A percentile compares a stretch with the other conserved stretches of the same genome.
Conservation (phyloP, 2,888 invertebrate genomes). For the Priocnemis perturbator region DNA sequence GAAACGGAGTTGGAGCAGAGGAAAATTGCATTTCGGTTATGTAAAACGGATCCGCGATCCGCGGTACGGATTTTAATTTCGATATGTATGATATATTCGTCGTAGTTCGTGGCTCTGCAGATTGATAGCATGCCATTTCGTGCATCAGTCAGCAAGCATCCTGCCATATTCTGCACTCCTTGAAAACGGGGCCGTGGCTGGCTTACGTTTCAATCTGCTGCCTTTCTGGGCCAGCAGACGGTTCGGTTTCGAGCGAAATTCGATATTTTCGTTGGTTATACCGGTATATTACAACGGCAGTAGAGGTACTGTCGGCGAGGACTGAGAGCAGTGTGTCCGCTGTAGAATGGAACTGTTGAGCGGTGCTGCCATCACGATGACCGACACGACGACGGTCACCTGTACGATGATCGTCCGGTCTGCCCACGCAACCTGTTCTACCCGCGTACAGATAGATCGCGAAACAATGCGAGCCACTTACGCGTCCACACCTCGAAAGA, state of each 20-base stretch:
- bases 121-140: no score
- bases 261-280: slow-evolving; percentile 44
- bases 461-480: slow-evolving; percentile 2
- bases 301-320: neutral
- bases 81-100: no score
- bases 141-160: slow-evolving; percentile 27
- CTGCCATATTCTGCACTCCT: slow-evolving; percentile 35
- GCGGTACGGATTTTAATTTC: no score
- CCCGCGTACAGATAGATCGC: slow-evolving; percentile 18
- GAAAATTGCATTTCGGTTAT: no score
- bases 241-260: slow-evolving; percentile 32
- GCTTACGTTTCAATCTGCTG: slow-evolving; percentile 54
- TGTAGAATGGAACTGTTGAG: slow-evolving; percentile 23
- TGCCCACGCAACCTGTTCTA: slow-evolving; percentile 63
- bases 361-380: slow-evolving; percentile 58
- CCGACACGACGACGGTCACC: slow-evolving; percentile 60
- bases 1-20: neutral
- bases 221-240: slow-evolving; percentile 28
- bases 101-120: no score
- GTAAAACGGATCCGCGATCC: no score
- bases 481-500: neutral
- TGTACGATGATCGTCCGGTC: slow-evolving; percentile 57
- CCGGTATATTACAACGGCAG: neutral
- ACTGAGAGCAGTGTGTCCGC: slow-evolving; percentile 9
- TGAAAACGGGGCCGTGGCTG: slow-evolving; percentile 23